Conservation (phyloP, 2,797 vertebrate species). For the Dermochelys coriacea region DNA sequence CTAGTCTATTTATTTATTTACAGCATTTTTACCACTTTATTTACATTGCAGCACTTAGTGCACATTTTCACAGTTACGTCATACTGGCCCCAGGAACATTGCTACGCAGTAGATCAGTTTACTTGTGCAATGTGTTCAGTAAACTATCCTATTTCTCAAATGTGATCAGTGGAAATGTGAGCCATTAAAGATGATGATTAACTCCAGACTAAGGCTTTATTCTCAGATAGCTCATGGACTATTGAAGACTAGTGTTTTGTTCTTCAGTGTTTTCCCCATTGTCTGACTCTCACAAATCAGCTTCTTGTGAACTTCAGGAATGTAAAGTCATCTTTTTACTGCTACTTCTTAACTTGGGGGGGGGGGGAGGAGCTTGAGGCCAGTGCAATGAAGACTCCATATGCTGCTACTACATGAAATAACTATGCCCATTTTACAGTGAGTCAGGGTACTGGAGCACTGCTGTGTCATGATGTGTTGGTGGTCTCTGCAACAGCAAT, state of each 20-base stretch:
- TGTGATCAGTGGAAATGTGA: slow-evolving; percentile 37
- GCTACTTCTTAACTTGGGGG: slow-evolving; percentile 16
- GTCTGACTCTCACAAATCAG: slow-evolving; percentile 14
- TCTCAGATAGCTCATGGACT: not conserved
- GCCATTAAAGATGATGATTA: slow-evolving; percentile 32
- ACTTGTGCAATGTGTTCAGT: slow-evolving; percentile 41
- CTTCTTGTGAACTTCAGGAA: slow-evolving; percentile 31
- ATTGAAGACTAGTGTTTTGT: not conserved
- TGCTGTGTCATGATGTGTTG: not conserved
- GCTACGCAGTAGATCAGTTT: slow-evolving; percentile 7
- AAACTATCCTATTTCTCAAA: slow-evolving; percentile 43
- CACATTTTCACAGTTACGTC: not conserved
- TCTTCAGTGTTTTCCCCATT: slow-evolving; percentile 11
- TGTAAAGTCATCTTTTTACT: not conserved
- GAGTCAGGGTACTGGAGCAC: slow-evolving; percentile 5
- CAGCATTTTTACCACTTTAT: not conserved
- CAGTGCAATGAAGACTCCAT: not conserved
- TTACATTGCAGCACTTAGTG: not conserved
- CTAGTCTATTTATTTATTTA: not conserved
- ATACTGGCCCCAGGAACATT: not conserved
- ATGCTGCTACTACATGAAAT: not conserved
- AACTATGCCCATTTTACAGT: fast-evolving
- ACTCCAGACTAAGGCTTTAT: slow-evolving; percentile 55
- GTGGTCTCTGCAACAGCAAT: not conserved
- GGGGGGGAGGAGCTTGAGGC: slow-evolving; percentile 8